phyloP scores from a whole-genome alignment of 2,113 vertebrate genomes.

The Myodes glareolus region DNA sequence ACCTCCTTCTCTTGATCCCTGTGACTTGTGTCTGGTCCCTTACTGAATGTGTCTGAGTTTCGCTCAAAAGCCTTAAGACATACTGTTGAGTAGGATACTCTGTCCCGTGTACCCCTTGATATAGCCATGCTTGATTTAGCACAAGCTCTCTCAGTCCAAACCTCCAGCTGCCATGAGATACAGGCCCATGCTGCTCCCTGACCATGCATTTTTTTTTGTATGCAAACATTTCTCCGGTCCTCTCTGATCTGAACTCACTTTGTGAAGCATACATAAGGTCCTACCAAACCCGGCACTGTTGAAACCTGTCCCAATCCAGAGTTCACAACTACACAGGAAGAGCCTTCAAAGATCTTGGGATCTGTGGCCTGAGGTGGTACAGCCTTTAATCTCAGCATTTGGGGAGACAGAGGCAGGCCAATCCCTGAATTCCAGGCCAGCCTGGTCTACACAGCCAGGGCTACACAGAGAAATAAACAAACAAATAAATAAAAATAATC shows the following conservation, averaged over 20 bases:
- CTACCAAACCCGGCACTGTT: neutral
- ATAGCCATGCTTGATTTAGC: neutral
- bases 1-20: neutral
- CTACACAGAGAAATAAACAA: neutral
- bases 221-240: neutral
- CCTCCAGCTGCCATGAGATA: neutral
- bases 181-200: neutral
- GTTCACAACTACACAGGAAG: neutral
- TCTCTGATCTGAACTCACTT: neutral
- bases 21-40: neutral
- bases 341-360: neutral
- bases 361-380: neutral
- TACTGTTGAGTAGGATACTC: neutral
- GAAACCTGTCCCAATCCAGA: neutral
- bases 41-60: neutral
- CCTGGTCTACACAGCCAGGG: neutral
- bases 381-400: neutral
- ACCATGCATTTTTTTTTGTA: neutral
- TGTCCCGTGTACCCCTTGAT: neutral
- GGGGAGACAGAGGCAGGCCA: neutral
- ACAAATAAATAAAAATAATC: neutral
- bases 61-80: neutral
- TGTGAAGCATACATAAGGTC: neutral
- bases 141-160: neutral
- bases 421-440: neutral